phyloP scores from a whole-genome alignment of 1,140 invertebrate species.

The Babylonia areolata region DNA sequence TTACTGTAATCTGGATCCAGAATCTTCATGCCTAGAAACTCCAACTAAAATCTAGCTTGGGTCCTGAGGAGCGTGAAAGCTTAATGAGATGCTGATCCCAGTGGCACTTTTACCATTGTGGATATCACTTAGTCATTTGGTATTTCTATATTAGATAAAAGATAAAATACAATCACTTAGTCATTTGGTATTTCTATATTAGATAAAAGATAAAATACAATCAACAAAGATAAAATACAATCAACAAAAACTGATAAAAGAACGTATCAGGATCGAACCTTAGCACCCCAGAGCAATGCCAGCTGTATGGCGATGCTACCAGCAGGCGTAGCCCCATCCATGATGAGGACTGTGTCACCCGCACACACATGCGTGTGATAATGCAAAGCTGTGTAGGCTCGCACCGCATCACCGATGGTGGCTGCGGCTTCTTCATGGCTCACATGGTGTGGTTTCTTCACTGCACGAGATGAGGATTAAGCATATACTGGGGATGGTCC shows the following conservation, averaged over 20 bases:
- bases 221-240: not conserved
- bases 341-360: conserved; percentile 77
- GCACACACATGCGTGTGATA: conserved; percentile 76
- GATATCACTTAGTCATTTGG: too few relatives aligned
- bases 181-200: too few relatives aligned
- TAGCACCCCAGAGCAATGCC: conserved; percentile 77
- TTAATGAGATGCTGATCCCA: too few relatives aligned
- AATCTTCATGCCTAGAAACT: too few relatives aligned
- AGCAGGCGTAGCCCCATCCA: conserved; percentile 77
- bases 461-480: too few relatives aligned
- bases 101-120: too few relatives aligned
- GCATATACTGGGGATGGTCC: too few relatives aligned
- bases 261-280: conserved; percentile 57
- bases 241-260: not conserved
- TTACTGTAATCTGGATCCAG: too few relatives aligned
- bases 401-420: conserved; percentile 76
- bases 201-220: not conserved
- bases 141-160: too few relatives aligned
- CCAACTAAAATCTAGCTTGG: too few relatives aligned
- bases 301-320: conserved; percentile 76
- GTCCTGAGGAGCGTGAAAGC: too few relatives aligned
- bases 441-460: conserved; percentile 75
- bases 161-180: not conserved
- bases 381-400: conserved; percentile 77
- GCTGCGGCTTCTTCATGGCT: conserved; percentile 77